These are phyloP conservation scores for Neuroscelio doddi DNA, from an alignment of 2,888 invertebrate genomes.

Conservation along the genomic window DNA sequence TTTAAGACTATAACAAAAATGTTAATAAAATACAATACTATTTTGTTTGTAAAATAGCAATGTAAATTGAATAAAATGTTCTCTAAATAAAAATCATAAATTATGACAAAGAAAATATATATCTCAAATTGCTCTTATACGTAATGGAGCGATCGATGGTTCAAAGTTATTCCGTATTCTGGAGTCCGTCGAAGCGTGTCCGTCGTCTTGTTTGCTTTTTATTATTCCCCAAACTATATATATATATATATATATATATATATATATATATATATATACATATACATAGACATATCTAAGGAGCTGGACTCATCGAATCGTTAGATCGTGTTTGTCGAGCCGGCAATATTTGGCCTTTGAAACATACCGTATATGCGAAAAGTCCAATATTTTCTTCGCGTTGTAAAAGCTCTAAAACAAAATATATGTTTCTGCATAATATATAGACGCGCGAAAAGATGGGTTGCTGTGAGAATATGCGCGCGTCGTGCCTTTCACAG, in stretches of 20 bases:
- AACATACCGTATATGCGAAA: conserved; percentile 5
- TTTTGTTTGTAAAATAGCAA: too few relatives aligned
- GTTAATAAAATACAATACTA: too few relatives aligned
- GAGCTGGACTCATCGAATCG: too few relatives aligned
- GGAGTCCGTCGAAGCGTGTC: conserved; percentile 38
- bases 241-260: neutral
- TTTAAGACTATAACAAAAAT: too few relatives aligned
- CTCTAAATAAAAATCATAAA: too few relatives aligned
- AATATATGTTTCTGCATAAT: conserved; percentile 14
- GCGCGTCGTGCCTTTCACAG: neutral
- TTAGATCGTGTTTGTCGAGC: conserved; percentile 33
- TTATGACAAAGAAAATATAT: conserved; percentile 19
- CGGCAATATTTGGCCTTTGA: conserved; percentile 29
- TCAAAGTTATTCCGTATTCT: conserved; percentile 44
- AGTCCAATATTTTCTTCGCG: neutral
- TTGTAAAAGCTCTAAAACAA: conserved; percentile 9
- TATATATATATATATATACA: too few relatives aligned
- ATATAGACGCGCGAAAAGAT: conserved; percentile 7
- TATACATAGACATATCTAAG: too few relatives aligned
- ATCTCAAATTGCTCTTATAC: conserved; percentile 34
- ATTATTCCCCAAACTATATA: conserved; percentile 27
- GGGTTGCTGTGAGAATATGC: conserved; percentile 6
- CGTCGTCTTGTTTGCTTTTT: conserved; percentile 40
- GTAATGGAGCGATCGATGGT: conserved; percentile 46
- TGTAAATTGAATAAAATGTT: too few relatives aligned